These are phyloP conservation scores for Epinephelus cyanopodus DNA, from an alignment of 2,113 vertebrate species.

Conservation along the genomic window DNA sequence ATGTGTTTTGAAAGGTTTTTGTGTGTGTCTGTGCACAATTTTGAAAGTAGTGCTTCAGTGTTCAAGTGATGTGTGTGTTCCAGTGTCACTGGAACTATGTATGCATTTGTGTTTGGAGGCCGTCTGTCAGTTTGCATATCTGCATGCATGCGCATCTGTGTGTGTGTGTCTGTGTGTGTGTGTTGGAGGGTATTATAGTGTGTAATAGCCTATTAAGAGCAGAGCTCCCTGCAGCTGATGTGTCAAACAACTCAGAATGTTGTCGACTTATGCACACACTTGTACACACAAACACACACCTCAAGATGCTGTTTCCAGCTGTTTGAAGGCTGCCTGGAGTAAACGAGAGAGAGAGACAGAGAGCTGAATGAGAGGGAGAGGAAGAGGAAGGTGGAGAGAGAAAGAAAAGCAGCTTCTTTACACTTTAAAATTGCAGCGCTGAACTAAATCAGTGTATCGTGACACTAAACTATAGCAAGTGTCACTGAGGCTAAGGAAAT, in stretches of 20 bases:
- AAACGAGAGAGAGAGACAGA: neutral
- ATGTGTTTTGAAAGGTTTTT: conserved; percentile 33
- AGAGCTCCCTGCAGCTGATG: conserved; percentile 67
- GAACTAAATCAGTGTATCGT: neutral
- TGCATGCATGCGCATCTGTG: conserved; percentile 11
- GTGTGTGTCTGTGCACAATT: neutral
- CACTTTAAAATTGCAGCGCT: neutral
- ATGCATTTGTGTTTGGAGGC: neutral
- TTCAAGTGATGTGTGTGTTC: conserved; percentile 15
- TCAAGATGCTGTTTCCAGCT: conserved; percentile 59
- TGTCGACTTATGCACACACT: conserved; percentile 40
- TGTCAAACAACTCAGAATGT: conserved; percentile 63
- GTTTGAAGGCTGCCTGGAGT: conserved; percentile 56
- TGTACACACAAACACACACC: conserved; percentile 43
- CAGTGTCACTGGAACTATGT: conserved; percentile 23
- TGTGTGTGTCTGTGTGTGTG: conserved; percentile 14
- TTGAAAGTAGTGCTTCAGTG: neutral
- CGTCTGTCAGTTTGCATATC: neutral
- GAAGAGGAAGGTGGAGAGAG: neutral
- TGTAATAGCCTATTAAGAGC: conserved; percentile 76
- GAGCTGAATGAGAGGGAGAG: neutral
- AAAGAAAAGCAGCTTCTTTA: neutral
- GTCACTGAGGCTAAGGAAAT: neutral
- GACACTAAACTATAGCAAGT: neutral
- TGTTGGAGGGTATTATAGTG: conserved; percentile 61